phyloP scores from a whole-genome alignment of 2,888 invertebrate genomes.

The Polydesmus complanatus region DNA sequence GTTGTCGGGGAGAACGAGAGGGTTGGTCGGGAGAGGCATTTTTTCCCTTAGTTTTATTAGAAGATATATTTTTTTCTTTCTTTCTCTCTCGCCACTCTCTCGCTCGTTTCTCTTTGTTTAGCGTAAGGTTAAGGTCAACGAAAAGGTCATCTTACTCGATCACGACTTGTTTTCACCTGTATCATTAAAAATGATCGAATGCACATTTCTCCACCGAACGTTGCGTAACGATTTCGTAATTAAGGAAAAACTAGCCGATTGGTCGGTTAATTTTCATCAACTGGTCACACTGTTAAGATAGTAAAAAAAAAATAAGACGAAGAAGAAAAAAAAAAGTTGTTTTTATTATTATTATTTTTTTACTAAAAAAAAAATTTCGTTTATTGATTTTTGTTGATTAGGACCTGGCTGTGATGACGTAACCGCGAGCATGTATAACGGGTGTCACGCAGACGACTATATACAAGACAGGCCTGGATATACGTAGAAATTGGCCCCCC shows the following conservation, averaged over 20 bases:
- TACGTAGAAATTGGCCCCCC: slow-evolving; percentile 5
- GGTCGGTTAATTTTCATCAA: neutral
- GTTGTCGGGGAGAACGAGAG: neutral
- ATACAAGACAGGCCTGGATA: slow-evolving; percentile 12
- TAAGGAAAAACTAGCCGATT: neutral
- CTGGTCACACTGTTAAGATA: neutral
- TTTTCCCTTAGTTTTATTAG: no score
- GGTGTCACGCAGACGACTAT: slow-evolving; percentile 14
- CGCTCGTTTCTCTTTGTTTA: neutral
- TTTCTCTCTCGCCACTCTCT: neutral
- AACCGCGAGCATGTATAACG: slow-evolving; percentile 14
- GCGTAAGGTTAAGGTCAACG: neutral
- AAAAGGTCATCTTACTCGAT: neutral
- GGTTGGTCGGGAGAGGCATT: neutral
- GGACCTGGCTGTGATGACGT: slow-evolving; percentile 14
- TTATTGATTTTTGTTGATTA: neutral
- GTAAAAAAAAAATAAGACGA: no score
- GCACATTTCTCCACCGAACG: neutral
- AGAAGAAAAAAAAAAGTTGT: no score
- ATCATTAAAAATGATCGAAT: neutral
- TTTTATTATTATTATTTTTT: no score
- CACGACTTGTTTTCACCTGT: neutral
- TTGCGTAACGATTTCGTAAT: neutral
- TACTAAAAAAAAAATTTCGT: no score
- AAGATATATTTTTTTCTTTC: neutral